Percentiles rank a stretch among this genome's conserved stretches.
phyloP scores from a whole-genome alignment of 2,888 invertebrate species.

The Aethes cnicana region DNA sequence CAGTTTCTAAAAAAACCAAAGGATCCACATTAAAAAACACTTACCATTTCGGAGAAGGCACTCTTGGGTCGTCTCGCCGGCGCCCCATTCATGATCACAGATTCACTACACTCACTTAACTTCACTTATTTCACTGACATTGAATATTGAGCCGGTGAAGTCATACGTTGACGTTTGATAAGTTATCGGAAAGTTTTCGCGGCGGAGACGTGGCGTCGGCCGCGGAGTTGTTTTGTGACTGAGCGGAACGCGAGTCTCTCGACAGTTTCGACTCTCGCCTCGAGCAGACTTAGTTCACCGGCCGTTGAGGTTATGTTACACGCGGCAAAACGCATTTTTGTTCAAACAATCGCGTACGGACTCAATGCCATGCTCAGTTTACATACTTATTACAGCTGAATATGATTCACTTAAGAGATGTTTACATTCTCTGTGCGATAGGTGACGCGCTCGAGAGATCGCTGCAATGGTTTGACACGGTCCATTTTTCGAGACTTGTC shows the following conservation, averaged over 20 bases:
- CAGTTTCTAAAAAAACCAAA: slow-evolving; percentile 27
- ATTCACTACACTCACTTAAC: slow-evolving; percentile 35
- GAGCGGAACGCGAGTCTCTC: no score
- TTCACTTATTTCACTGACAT: slow-evolving; percentile 40
- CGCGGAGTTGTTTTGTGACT: slow-evolving; percentile 62
- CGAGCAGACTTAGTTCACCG: no score
- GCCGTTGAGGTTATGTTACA: slow-evolving; percentile 75
- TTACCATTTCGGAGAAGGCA: slow-evolving; percentile 76
- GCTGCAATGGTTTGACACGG: not conserved
- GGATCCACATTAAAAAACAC: slow-evolving; percentile 36
- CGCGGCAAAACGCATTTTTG: slow-evolving; percentile 33
- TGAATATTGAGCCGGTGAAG: slow-evolving; percentile 75
- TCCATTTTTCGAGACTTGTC: not conserved
- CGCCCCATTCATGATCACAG: slow-evolving; percentile 70
- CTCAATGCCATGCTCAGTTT: slow-evolving; percentile 47
- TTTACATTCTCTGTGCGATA: slow-evolving; percentile 66
- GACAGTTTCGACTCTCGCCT: no score
- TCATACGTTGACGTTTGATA: slow-evolving; percentile 76
- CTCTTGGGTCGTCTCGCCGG: slow-evolving; percentile 74
- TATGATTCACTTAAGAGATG: slow-evolving; percentile 66
- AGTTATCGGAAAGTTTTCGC: slow-evolving; percentile 63
- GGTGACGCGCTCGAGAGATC: slow-evolving; percentile 5
- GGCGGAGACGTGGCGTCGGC: slow-evolving; percentile 53
- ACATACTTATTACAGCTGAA: slow-evolving; percentile 53
- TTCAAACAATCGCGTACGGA: slow-evolving; percentile 6